Conservation (phyloP, 2,113 vertebrate species). For the Centropristis striata region DNA sequence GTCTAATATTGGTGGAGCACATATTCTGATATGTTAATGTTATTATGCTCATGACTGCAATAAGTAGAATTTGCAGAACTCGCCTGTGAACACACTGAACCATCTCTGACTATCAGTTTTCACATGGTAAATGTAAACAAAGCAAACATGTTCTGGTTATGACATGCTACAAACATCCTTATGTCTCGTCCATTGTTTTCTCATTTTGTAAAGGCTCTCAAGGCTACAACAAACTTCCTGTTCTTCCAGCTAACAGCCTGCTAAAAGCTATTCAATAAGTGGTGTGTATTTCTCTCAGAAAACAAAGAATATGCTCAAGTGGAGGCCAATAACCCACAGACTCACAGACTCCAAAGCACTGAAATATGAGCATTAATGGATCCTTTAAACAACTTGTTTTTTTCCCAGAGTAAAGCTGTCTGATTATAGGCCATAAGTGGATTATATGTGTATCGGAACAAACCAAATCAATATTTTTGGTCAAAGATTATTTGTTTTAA, state of each 20-base stretch:
- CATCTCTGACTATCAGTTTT: background rate
- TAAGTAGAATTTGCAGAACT: background rate
- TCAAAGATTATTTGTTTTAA: background rate
- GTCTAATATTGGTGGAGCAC: background rate
- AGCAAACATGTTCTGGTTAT: background rate
- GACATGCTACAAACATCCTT: background rate
- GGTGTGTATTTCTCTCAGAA: background rate
- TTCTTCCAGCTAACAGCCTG: conserved; percentile 11
- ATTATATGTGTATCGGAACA: background rate
- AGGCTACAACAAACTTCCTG: background rate
- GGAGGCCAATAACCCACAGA: background rate
- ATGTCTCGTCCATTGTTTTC: background rate
- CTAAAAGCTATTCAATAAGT: background rate
- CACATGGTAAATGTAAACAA: background rate
- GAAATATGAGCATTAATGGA: background rate
- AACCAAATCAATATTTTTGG: background rate
- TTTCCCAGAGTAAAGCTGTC: background rate
- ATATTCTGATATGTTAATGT: background rate
- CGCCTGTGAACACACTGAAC: background rate
- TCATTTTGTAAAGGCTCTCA: background rate
- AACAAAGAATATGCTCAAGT: background rate
- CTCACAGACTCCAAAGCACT: background rate
- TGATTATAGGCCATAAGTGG: no score
- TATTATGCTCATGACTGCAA: no score
- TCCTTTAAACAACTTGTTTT: background rate